A percentile compares a stretch with the other conserved stretches of the same genome.
phyloP scores from a whole-genome alignment of 35 echinoderm and acorn worm species.

The Acanthaster planci region DNA sequence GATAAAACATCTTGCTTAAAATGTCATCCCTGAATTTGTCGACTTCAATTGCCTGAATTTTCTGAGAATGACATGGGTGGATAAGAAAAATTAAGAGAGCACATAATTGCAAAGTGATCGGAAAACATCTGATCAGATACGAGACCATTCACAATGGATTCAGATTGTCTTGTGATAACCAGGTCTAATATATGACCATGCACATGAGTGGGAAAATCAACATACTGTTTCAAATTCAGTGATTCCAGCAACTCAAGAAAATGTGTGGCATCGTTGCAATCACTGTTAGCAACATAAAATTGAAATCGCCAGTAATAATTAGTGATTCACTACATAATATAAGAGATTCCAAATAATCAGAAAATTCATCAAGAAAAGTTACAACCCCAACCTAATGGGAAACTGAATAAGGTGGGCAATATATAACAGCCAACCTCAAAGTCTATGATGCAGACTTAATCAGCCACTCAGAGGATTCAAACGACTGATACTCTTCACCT shows the following conservation, averaged over 20 bases:
- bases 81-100: not conserved
- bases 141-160: not conserved
- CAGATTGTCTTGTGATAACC: not conserved
- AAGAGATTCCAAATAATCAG: constrained; percentile 10
- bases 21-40: too few species aligned
- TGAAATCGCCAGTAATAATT: constrained; percentile 26
- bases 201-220: constrained; percentile 9
- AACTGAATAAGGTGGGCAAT: not conserved
- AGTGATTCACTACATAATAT: not conserved
- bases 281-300: not conserved
- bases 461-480: not conserved
- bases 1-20: too few species aligned
- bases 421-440: not conserved
- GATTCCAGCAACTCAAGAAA: not conserved
- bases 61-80: too few species aligned
- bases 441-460: not conserved
- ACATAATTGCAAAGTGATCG: constrained; percentile 2
- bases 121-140: not conserved
- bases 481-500: not conserved
- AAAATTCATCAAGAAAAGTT: constrained; percentile 17
- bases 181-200: constrained; percentile 19
- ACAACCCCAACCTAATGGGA: not conserved
- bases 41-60: too few species aligned
- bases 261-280: not conserved
- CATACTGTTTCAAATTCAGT: constrained; percentile 1